Evolutionary conservation across 2,888 invertebrate species (phyloP).

Genomic region (Capitulum mitella): DNA sequence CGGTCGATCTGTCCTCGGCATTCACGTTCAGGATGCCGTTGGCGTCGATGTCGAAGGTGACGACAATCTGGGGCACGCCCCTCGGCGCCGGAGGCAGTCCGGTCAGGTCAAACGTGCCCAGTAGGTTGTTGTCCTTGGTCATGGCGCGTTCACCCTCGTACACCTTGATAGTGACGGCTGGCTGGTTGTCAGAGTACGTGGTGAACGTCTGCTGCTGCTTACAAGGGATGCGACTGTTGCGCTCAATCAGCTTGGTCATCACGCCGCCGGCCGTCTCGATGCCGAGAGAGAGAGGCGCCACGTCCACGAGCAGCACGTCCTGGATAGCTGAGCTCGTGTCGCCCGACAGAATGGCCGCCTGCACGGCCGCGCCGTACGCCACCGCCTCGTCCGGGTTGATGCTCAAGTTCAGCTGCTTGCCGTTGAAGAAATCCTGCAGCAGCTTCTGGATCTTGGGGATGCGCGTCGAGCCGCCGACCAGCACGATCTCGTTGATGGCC

Average conservation of each 20-base stretch:
- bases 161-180: conserved; percentile 59
- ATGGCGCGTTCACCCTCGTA: conserved; percentile 91
- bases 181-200: conserved; percentile 62
- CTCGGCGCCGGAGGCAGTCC: conserved; percentile 90
- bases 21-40: conserved; percentile 95
- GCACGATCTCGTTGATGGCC: conserved; percentile 51
- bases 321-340: conserved; percentile 52
- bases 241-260: conserved; percentile 59
- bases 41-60: conserved; percentile 53
- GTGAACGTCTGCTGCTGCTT: conserved; percentile 56
- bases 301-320: conserved; percentile 58
- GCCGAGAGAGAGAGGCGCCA: conserved; percentile 57
- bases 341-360: conserved; percentile 50
- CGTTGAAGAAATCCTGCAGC: conserved; percentile 50
- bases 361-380: conserved; percentile 59
- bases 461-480: conserved; percentile 60
- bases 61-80: conserved; percentile 69
- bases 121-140: conserved; percentile 90
- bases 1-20: conserved; percentile 84
- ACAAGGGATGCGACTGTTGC: conserved; percentile 59
- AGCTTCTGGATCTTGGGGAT: conserved; percentile 60
- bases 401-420: conserved; percentile 57
- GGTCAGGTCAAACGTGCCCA: conserved; percentile 93
- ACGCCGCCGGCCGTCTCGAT: conserved; percentile 65
- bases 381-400: conserved; percentile 60